These are phyloP conservation scores for Dyspetes luteomarginatus DNA, from an alignment of 2,888 invertebrate species.

Conservation along the genomic window DNA sequence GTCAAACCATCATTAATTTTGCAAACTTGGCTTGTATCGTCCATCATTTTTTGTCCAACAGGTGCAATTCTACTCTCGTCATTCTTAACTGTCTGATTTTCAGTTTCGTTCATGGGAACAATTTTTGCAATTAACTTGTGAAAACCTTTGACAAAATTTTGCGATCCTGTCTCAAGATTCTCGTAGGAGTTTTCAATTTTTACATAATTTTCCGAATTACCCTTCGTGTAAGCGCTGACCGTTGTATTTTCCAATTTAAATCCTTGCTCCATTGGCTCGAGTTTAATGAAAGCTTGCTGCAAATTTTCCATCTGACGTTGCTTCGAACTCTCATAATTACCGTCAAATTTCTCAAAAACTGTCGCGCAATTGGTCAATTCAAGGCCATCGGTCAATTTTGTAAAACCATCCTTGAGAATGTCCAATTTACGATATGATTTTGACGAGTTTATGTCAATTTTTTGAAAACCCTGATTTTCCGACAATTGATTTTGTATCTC, in stretches of 20 bases:
- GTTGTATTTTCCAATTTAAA: conserved; percentile 74
- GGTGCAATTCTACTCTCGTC: conserved; percentile 57
- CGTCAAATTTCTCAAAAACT: conserved; percentile 72
- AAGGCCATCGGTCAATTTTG: conserved; percentile 70
- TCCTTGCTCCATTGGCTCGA: conserved; percentile 75
- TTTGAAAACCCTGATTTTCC: conserved; percentile 79
- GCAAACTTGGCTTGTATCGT: conserved; percentile 58
- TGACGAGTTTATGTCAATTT: conserved; percentile 75
- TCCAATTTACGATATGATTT: conserved; percentile 63
- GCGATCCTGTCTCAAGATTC: conserved; percentile 66
- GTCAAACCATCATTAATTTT: conserved; percentile 72
- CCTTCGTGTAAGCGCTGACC: conserved; percentile 70
- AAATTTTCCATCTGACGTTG: conserved; percentile 67
- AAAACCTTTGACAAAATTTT: conserved; percentile 75
- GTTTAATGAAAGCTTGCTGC: conserved; percentile 77
- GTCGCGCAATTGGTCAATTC: conserved; percentile 69
- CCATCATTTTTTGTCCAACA: conserved; percentile 44
- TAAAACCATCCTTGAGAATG: conserved; percentile 66
- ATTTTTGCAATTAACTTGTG: conserved; percentile 76
- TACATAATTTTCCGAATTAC: conserved; percentile 64
- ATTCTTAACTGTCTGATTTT: no score
- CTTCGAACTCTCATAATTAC: conserved; percentile 73
- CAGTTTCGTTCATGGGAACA: conserved; percentile 64
- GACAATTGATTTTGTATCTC: conserved; percentile 79
- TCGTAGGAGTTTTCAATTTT: conserved; percentile 70